Percentiles rank a stretch among this genome's conserved stretches.
These are phyloP conservation scores for Fulica atra DNA, from an alignment of 2,113 vertebrate genomes.

Conservation along the genomic window DNA sequence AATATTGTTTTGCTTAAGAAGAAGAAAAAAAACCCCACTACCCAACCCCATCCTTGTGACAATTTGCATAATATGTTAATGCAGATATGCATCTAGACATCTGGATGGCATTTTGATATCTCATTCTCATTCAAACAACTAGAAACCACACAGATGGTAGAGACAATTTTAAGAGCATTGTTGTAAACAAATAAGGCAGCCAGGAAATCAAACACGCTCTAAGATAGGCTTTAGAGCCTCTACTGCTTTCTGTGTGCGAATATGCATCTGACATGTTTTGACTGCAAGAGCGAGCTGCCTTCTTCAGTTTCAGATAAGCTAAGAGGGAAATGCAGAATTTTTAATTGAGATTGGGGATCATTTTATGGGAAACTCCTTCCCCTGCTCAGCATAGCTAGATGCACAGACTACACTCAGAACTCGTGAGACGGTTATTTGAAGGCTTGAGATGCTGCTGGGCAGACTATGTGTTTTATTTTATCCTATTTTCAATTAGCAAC, in stretches of 20 bases:
- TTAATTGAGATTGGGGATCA: not conserved
- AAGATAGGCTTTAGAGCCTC: conserved; percentile 24
- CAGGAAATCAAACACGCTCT: conserved; percentile 76
- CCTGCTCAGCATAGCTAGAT: not conserved
- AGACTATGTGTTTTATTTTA: not conserved
- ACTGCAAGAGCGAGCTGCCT: conserved; percentile 32
- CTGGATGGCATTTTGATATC: conserved; percentile 86
- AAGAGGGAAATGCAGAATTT: not conserved
- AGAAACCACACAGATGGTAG: conserved; percentile 80
- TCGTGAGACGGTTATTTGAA: not conserved
- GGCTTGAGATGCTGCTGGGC: not conserved
- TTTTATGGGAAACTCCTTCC: not conserved
- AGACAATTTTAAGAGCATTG: conserved; percentile 80
- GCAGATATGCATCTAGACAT: conserved; percentile 75
- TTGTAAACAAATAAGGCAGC: conserved; percentile 82
- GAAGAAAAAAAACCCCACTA: not conserved
- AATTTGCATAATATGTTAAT: conserved; percentile 81
- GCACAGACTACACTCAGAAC: too few species aligned
- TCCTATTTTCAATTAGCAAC: not conserved
- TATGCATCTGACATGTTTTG: conserved; percentile 46
- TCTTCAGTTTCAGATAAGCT: conserved; percentile 7
- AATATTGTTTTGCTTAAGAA: conserved; percentile 75
- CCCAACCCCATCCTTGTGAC: conserved; percentile 2
- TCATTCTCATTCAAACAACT: conserved; percentile 81
- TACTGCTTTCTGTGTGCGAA: conserved; percentile 6